Conservation (phyloP, 2,797 vertebrate species). For the Parotocinclus haroldoi region DNA sequence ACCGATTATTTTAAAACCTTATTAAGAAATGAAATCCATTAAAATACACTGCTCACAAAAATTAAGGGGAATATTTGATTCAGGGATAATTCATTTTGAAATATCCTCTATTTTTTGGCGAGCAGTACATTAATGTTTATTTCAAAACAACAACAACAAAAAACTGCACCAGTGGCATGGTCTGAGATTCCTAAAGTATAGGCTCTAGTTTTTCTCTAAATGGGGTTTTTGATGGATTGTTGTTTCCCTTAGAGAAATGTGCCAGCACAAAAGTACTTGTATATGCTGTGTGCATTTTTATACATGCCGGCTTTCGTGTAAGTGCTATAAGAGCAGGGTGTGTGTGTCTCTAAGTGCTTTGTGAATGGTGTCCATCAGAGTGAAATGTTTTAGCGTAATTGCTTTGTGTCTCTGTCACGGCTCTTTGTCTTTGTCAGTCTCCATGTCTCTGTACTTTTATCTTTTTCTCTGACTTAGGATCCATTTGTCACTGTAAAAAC, state of each 20-base stretch:
- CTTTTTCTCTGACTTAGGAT: not conserved
- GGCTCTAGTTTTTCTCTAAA: not conserved
- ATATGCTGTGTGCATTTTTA: slow-evolving; percentile 10
- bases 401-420: slow-evolving; percentile 40
- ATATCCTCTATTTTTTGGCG: no score
- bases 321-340: slow-evolving; percentile 22
- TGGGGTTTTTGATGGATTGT: slow-evolving; percentile 10
- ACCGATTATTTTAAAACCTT: no score
- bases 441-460: slow-evolving; percentile 5
- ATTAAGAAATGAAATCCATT: no score
- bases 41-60: no score
- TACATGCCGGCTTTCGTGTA: slow-evolving; percentile 1
- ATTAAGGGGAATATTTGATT: no score
- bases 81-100: no score
- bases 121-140: no score
- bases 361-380: slow-evolving; percentile 31
- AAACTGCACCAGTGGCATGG: not conserved
- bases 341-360: slow-evolving; percentile 25
- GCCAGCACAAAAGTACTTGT: slow-evolving; percentile 3
- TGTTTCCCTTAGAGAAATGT: slow-evolving; percentile 17
- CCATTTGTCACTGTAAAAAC: not conserved
- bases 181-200: slow-evolving; percentile 5
- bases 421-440: slow-evolving; percentile 21
- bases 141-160: no score
- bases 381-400: slow-evolving; percentile 43